Evolutionary conservation across 2,888 invertebrate species (phyloP).

Genomic region (Rhogogaster chlorosoma): DNA sequence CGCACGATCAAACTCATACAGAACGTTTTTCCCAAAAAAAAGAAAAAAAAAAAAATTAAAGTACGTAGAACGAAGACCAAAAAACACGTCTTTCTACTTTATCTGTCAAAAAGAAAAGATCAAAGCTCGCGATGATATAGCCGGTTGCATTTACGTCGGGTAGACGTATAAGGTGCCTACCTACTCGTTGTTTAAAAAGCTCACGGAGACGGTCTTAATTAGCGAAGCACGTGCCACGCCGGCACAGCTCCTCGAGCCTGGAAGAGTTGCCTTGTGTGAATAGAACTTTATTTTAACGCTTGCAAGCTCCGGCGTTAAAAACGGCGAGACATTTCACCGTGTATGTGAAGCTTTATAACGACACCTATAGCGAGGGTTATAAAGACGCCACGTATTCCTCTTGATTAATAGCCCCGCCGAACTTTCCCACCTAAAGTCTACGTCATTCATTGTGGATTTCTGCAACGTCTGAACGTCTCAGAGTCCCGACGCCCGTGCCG

Average conservation of each 20-base stretch:
- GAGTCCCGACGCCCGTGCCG: neutral
- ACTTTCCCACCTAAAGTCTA: slow-evolving; percentile 18
- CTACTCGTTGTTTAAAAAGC: slow-evolving; percentile 35
- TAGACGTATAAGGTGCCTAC: neutral
- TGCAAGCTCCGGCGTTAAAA: neutral
- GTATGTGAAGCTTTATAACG: neutral
- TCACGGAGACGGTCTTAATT: slow-evolving; percentile 40
- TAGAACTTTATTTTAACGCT: slow-evolving; percentile 35
- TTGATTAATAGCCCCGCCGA: slow-evolving; percentile 43
- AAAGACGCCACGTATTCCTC: slow-evolving; percentile 46
- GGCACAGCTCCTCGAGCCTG: neutral
- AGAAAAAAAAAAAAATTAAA: neutral
- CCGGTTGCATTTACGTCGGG: neutral
- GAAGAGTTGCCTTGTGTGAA: slow-evolving; percentile 22
- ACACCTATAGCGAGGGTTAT: neutral
- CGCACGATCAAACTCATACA: neutral
- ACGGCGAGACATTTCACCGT: slow-evolving; percentile 16
- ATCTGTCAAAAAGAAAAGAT: slow-evolving; percentile 43
- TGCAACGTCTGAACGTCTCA: slow-evolving; percentile 12
- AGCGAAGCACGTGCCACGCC: slow-evolving; percentile 35
- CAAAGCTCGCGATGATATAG: slow-evolving; percentile 1
- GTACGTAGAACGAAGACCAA: neutral
- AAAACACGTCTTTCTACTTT: slow-evolving; percentile 23
- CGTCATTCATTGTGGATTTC: slow-evolving; percentile 47
- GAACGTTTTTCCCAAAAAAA: neutral